A percentile compares a stretch with the other conserved stretches of the same genome.
Conservation (phyloP, 2,113 vertebrate genomes). For the Spea bombifrons region DNA sequence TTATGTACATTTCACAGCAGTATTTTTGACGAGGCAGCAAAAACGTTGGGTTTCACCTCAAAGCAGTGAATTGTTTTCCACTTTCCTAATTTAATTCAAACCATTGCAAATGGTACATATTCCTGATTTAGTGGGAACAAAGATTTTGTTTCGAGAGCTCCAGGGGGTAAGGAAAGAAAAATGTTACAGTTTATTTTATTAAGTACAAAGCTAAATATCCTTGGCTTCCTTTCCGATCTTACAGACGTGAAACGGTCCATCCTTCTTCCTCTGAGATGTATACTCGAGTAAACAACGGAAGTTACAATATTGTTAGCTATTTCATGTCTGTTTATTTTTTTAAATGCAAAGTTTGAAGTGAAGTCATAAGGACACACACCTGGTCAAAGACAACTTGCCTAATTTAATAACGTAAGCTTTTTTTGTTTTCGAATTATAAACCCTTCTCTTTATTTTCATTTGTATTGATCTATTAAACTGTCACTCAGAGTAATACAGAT, state of each 20-base stretch:
- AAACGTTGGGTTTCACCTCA: slow-evolving; percentile 69
- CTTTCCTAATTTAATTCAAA: slow-evolving; percentile 75
- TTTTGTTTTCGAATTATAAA: too few species aligned
- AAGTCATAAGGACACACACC: too few species aligned
- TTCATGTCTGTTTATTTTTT: not conserved
- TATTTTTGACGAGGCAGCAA: slow-evolving; percentile 68
- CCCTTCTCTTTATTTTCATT: too few species aligned
- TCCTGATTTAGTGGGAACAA: slow-evolving; percentile 65
- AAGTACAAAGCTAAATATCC: slow-evolving; percentile 67
- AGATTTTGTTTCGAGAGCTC: slow-evolving; percentile 67
- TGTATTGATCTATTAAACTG: too few species aligned
- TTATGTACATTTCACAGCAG: not conserved
- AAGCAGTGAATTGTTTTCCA: slow-evolving; percentile 67
- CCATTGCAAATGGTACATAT: slow-evolving; percentile 61
- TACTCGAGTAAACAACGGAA: slow-evolving; percentile 13
- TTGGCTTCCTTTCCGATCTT: slow-evolving; percentile 40
- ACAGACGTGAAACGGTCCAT: not conserved
- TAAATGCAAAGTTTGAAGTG: not conserved
- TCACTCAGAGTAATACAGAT: too few species aligned
- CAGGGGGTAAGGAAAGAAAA: slow-evolving; percentile 54
- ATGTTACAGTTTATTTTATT: slow-evolving; percentile 74
- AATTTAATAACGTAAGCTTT: too few species aligned
- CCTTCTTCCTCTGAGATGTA: not conserved
- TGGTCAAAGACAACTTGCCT: too few species aligned
- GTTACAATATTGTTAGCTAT: not conserved